Conservation (phyloP, 2,888 invertebrate genomes). For the Scaptomyza parva region DNA sequence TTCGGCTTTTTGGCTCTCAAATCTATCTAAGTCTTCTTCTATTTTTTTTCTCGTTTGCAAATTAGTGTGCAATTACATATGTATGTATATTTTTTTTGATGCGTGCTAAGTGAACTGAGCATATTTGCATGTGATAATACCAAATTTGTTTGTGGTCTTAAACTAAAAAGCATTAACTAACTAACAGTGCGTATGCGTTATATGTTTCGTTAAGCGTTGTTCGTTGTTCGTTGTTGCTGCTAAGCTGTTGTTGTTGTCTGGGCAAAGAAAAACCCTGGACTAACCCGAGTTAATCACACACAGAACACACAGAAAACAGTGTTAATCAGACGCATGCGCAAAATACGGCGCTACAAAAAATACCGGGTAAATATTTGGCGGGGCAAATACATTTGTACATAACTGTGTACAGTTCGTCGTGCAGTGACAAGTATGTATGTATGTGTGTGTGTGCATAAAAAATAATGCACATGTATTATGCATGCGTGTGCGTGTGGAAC, state of each 20-base stretch:
- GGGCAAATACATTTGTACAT: not conserved
- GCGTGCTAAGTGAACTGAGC: slow-evolving; percentile 15
- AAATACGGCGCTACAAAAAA: slow-evolving; percentile 4
- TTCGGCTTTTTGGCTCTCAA: slow-evolving; percentile 3
- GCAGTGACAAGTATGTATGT: slow-evolving; percentile 16
- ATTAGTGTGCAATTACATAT: slow-evolving; percentile 7
- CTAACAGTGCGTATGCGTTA: slow-evolving; percentile 12
- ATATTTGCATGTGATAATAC: not conserved
- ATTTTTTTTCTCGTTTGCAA: slow-evolving; percentile 3
- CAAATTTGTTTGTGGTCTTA: not conserved
- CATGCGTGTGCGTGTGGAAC: slow-evolving; percentile 2
- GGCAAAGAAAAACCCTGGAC: slow-evolving; percentile 3
- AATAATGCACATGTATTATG: not conserved
- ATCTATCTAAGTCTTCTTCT: not conserved
- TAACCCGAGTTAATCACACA: slow-evolving; percentile 1
- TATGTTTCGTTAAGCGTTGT: not conserved
- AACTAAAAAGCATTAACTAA: not conserved
- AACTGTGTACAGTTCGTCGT: not conserved
- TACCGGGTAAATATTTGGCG: slow-evolving; percentile 30
- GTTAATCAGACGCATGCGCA: slow-evolving; percentile 30
- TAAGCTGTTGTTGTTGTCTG: slow-evolving; percentile 5
- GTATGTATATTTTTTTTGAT: not conserved
- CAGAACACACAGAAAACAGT: not conserved
- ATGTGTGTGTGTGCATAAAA: not conserved
- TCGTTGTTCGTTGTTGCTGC: too few species aligned